Evolutionary conservation across 2,888 invertebrate genomes (phyloP).

Genomic region (Priocnemis perturbator): DNA sequence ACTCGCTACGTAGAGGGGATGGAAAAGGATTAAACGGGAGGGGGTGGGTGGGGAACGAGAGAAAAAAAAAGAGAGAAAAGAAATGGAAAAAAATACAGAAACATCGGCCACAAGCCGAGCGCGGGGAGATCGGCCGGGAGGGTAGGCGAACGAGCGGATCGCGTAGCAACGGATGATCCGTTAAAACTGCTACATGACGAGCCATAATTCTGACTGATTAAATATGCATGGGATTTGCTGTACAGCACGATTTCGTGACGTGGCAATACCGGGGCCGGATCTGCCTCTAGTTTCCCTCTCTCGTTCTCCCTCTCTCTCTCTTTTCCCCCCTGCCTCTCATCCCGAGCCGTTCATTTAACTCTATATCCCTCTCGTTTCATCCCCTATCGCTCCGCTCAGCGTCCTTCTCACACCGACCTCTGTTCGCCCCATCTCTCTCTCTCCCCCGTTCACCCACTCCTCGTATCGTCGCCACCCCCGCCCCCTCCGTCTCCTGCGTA

Average conservation of each 20-base stretch:
- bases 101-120: not conserved
- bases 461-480: conserved; percentile 8
- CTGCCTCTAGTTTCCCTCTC: conserved; percentile 11
- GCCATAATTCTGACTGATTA: conserved; percentile 71
- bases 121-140: not conserved
- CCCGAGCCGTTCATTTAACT: conserved; percentile 7
- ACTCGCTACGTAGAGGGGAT: too few relatives aligned
- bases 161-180: conserved; percentile 59
- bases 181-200: conserved; percentile 68
- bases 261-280: conserved; percentile 47
- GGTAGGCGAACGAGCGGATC: conserved; percentile 27
- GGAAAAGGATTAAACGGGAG: not conserved
- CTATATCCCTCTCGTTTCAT: not conserved
- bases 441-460: not conserved
- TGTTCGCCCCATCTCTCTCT: conserved; percentile 9
- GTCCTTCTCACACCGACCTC: not conserved
- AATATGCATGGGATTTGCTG: conserved; percentile 68
- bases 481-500: conserved; percentile 26
- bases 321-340: not conserved
- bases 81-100: not conserved
- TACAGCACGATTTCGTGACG: conserved; percentile 63
- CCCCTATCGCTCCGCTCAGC: not conserved
- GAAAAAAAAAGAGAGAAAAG: not conserved
- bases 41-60: not conserved
- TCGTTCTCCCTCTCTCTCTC: conserved; percentile 1